Conservation (phyloP, 2,888 invertebrate genomes). For the Drosophila cognata region DNA sequence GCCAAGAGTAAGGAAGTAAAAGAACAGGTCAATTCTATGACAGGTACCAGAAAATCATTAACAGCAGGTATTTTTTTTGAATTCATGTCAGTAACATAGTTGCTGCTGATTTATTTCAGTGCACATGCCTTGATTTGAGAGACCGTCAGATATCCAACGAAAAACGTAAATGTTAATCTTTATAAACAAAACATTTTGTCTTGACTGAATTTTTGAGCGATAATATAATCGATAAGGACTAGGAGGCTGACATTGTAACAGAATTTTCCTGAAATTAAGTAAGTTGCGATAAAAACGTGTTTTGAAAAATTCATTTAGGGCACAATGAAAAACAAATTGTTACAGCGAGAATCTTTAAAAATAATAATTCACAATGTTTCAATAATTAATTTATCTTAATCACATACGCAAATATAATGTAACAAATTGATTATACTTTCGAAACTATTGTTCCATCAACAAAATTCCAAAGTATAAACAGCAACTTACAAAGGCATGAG, state of each 20-base stretch:
- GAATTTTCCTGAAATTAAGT: background rate
- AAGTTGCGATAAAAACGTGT: background rate
- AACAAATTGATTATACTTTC: background rate
- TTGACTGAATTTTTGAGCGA: background rate
- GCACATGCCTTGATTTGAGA: constrained; percentile 1
- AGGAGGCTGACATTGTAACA: background rate
- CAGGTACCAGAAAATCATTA: constrained; percentile 46
- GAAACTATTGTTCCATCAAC: background rate
- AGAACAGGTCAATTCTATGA: constrained; percentile 23
- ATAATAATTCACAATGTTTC: background rate
- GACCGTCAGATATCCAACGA: background rate
- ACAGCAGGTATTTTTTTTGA: constrained; percentile 34
- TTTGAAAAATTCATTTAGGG: background rate
- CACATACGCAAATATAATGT: background rate
- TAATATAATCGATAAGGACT: background rate
- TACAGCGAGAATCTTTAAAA: background rate
- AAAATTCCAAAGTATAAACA: constrained; percentile 19
- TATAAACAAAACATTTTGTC: background rate
- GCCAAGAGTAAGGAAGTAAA: constrained; percentile 43
- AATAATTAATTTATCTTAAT: background rate
- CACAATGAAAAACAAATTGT: background rate
- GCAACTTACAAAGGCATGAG: constrained; percentile 2
- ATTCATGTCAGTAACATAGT: background rate
- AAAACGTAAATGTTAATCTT: background rate
- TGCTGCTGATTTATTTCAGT: constrained; percentile 2